Conservation (phyloP, 2,797 vertebrate genomes). For the Sebastes melanostomus region DNA sequence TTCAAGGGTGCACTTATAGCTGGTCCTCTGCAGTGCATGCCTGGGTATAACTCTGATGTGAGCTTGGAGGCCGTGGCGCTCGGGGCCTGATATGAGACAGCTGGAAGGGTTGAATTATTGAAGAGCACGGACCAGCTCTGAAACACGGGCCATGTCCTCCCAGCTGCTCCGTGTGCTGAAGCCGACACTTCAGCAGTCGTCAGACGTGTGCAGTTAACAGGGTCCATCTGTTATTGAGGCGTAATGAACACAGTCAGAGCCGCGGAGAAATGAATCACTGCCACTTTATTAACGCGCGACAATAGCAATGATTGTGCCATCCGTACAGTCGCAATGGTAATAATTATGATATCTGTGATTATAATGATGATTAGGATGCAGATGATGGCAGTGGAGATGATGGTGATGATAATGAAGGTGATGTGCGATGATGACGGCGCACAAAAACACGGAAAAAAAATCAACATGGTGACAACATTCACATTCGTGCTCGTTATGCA, state of each 20-base stretch:
- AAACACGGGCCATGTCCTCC: slow-evolving; percentile 73
- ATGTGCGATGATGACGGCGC: slow-evolving; percentile 60
- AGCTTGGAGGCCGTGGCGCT: slow-evolving; percentile 60
- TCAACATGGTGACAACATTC: slow-evolving; percentile 46
- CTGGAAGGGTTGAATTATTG: slow-evolving; percentile 83
- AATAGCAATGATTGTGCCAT: slow-evolving; percentile 64
- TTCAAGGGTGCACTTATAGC: slow-evolving; percentile 39
- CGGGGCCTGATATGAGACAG: slow-evolving; percentile 75
- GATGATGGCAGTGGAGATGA: slow-evolving; percentile 51
- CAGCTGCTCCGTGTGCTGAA: slow-evolving; percentile 76
- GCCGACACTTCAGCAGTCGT: slow-evolving; percentile 77
- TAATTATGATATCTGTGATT: slow-evolving; percentile 78
- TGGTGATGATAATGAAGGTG: slow-evolving; percentile 55
- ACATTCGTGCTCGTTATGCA: slow-evolving; percentile 62
- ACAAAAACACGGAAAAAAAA: slow-evolving; percentile 33
- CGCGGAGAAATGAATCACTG: slow-evolving; percentile 69
- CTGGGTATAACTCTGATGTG: slow-evolving; percentile 44
- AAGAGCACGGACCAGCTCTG: slow-evolving; percentile 71
- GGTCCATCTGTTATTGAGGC: slow-evolving; percentile 79
- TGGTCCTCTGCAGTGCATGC: slow-evolving; percentile 16
- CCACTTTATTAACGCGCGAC: slow-evolving; percentile 69
- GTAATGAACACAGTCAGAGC: slow-evolving; percentile 73
- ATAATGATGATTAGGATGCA: slow-evolving; percentile 74
- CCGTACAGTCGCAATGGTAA: slow-evolving; percentile 56
- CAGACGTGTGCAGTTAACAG: slow-evolving; percentile 77